A percentile compares a stretch with the other conserved stretches of the same genome.
Conservation (phyloP, 1,140 invertebrate species). For the Dendroctonus ponderosae region DNA sequence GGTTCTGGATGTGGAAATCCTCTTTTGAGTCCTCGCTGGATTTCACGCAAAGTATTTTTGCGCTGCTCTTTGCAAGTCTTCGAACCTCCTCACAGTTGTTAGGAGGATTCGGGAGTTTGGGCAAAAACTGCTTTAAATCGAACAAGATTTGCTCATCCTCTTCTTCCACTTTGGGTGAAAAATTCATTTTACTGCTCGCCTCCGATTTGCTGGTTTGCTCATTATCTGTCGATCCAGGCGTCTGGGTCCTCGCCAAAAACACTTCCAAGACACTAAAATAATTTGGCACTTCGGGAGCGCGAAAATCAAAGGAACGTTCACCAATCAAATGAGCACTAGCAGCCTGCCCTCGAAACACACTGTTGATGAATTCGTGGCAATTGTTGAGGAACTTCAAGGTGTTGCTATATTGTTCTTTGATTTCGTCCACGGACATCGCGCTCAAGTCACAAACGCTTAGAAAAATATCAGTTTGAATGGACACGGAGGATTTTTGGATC, state of each 20-base stretch:
- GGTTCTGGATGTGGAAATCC: neutral
- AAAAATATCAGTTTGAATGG: constrained; percentile 13
- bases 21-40: too few relatives aligned
- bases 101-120: neutral
- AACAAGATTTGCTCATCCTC: constrained; percentile 9
- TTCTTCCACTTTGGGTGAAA: neutral
- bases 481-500: constrained; percentile 12
- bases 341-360: neutral
- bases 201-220: too few relatives aligned
- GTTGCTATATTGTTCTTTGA: constrained; percentile 11
- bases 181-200: too few relatives aligned
- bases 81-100: too few relatives aligned
- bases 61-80: too few relatives aligned
- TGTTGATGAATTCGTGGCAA: constrained; percentile 18
- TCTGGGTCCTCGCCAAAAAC: neutral
- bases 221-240: too few relatives aligned
- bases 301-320: constrained; percentile 4
- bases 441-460: neutral
- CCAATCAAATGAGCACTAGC: neutral
- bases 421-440: constrained; percentile 10
- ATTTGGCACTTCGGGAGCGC: constrained; percentile 17
- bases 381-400: constrained; percentile 12
- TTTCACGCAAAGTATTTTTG: too few relatives aligned
- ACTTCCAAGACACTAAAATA: constrained; percentile 16
- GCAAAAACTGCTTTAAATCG: constrained; percentile 7